Conservation (phyloP, 2,888 invertebrate genomes). For the Drosophila eohydei region DNA sequence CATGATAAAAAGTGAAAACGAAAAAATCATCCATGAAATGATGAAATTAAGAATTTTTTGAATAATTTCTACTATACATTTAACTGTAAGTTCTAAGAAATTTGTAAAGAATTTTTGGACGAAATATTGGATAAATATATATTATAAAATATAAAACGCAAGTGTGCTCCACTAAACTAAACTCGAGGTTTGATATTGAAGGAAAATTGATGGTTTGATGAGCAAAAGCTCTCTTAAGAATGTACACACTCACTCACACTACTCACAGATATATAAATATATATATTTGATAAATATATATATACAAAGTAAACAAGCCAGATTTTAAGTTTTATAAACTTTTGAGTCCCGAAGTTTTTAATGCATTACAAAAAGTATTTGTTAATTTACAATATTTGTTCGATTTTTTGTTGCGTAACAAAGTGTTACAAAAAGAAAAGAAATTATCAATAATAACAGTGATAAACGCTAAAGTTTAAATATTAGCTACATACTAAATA, state of each 20-base stretch:
- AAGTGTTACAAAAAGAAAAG: slow-evolving; percentile 70
- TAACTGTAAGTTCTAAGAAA: slow-evolving; percentile 82
- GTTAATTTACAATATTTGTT: slow-evolving; percentile 51
- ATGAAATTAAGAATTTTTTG: slow-evolving; percentile 74
- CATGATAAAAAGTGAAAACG: slow-evolving; percentile 58
- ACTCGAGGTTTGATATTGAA: slow-evolving; percentile 53
- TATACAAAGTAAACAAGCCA: slow-evolving; percentile 24
- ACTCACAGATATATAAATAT: slow-evolving; percentile 6
- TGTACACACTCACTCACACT: background rate
- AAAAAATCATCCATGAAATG: slow-evolving; percentile 58
- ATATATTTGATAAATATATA: background rate
- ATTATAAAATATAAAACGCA: slow-evolving; percentile 73
- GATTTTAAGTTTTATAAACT: slow-evolving; percentile 56
- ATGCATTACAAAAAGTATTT: slow-evolving; percentile 58
- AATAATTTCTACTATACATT: slow-evolving; percentile 82
- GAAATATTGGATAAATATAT: slow-evolving; percentile 81
- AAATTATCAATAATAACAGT: slow-evolving; percentile 52
- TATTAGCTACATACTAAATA: slow-evolving; percentile 69
- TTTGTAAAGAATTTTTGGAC: slow-evolving; percentile 81
- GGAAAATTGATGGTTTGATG: slow-evolving; percentile 19
- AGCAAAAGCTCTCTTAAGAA: slow-evolving; percentile 18
- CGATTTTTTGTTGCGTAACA: slow-evolving; percentile 62
- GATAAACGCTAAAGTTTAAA: slow-evolving; percentile 69
- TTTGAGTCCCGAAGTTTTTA: slow-evolving; percentile 65
- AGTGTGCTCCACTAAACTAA: slow-evolving; percentile 70